These are phyloP conservation scores for Apamea monoglypha DNA, from an alignment of 2,888 invertebrate species.

Conservation along the genomic window DNA sequence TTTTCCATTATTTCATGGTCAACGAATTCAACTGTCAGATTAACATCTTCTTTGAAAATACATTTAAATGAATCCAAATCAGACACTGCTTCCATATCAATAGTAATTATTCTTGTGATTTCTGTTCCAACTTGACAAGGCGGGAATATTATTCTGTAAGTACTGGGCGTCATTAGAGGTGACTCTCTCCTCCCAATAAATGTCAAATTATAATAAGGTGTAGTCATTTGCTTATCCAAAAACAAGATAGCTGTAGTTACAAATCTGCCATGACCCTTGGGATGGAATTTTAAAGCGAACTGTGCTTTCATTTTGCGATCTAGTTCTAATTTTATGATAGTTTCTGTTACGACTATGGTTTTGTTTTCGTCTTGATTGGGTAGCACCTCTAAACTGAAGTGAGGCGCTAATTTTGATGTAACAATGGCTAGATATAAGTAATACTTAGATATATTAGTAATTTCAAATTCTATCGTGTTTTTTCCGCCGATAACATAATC, in stretches of 20 bases:
- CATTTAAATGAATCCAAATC: conserved; percentile 75
- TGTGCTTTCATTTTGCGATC: conserved; percentile 69
- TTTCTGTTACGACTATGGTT: conserved; percentile 73
- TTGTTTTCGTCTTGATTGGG: conserved; percentile 67
- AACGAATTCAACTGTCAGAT: conserved; percentile 74
- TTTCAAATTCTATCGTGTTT: conserved; percentile 80
- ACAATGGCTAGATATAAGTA: conserved; percentile 79
- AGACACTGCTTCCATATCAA: conserved; percentile 76
- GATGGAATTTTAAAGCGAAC: conserved; percentile 81
- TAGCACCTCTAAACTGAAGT: conserved; percentile 77
- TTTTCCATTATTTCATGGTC: conserved; percentile 64
- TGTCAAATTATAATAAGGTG: conserved; percentile 84
- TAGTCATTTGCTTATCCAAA: conserved; percentile 82
- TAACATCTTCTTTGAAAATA: conserved; percentile 75
- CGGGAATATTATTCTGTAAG: conserved; percentile 82
- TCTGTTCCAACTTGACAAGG: conserved; percentile 76
- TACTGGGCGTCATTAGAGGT: conserved; percentile 78
- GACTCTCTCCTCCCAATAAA: conserved; percentile 80
- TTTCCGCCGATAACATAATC: conserved; percentile 70
- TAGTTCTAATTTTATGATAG: conserved; percentile 81
- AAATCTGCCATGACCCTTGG: conserved; percentile 82
- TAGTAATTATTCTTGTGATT: conserved; percentile 70
- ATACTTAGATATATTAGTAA: conserved; percentile 85
- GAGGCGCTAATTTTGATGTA: conserved; percentile 79
- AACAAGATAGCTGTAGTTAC: conserved; percentile 81